Evolutionary conservation across 2,888 invertebrate genomes (phyloP), one percentile per base, ranked within the genome.

Genomic region (Candidula unifasciata): DNA sequence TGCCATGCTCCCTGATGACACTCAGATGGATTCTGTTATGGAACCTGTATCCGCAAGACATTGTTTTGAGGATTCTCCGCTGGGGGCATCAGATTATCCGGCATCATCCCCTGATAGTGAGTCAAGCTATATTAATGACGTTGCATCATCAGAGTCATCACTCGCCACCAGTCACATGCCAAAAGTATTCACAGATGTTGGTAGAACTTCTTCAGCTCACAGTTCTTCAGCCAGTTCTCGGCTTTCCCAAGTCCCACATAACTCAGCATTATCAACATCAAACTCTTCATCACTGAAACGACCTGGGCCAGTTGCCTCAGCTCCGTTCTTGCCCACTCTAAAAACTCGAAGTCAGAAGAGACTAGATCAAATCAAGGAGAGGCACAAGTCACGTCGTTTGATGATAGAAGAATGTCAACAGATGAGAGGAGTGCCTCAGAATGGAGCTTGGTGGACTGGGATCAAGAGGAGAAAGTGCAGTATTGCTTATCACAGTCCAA

Each of bases 361-460:
- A n/a, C 64, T 85, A n/a, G 85, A 85, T 71, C 81, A 85, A 30
- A 85, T 85, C 24, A 85, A 81, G 85, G 69, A 81, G 30, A 85
- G 71, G 37, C 85, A 85, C 64, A 77, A 68, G 24, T 30, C 21
- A 24, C 66, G 76, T 27, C 44, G 30, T 10, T 24, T 85, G 44
- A 85, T 85, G 85, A 30, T 81, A 13, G 52, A 77, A 69, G 85
- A 85, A 52, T 85, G 85, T 76, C 33, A 30, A 18, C 52, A 81
- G 69, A 81, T 85, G 81, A 76, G 77, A 21, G 81, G 54, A 21
- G 81, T 85, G 44, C 81, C 85, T 24, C 16, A 30, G 33, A 37
- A n/a, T 24, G 85, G 85, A 0, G 85, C 85, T 10, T 85, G 85
- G 85, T 85, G 85, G 85, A 30, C 18, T 13, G 6, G 37, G 33